Percentiles rank a stretch among this genome's conserved stretches.
These are phyloP conservation scores for Hylomyscus alleni DNA, from an alignment of 2,797 vertebrate species.

Conservation along the genomic window DNA sequence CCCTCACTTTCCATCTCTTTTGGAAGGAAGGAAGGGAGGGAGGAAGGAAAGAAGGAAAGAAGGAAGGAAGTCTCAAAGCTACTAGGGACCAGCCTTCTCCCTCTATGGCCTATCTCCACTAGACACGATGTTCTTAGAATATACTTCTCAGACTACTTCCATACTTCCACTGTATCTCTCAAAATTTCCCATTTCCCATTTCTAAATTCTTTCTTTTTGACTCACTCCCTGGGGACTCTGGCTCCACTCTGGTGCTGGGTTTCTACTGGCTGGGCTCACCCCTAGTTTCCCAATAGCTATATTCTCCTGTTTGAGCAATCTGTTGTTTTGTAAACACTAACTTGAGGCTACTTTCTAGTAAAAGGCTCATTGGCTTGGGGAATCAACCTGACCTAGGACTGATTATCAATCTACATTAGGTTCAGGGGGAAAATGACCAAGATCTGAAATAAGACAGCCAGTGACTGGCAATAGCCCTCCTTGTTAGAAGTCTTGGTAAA, in stretches of 20 bases:
- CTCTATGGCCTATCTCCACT: background rate
- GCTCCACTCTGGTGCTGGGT: background rate
- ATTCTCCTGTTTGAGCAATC: slow-evolving; percentile 16
- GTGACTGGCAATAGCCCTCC: background rate
- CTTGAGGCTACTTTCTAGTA: background rate
- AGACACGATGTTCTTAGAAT: background rate
- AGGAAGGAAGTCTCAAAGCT: background rate
- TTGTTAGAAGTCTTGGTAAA: background rate
- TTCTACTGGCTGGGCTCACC: background rate
- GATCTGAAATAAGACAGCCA: background rate
- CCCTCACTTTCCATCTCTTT: background rate
- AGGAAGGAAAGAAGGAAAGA: fast-evolving
- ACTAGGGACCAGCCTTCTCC: background rate
- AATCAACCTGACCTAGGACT: background rate
- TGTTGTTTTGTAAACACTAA: slow-evolving; percentile 26
- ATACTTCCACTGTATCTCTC: background rate
- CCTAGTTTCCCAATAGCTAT: background rate
- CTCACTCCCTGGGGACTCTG: background rate
- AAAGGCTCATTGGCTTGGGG: background rate
- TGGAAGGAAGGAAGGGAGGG: background rate
- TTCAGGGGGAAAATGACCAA: background rate
- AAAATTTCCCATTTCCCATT: background rate
- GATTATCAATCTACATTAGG: background rate
- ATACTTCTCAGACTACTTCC: background rate
- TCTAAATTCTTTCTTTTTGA: background rate